Evolutionary conservation across 2,797 vertebrate species (phyloP).

Genomic region (Myotis myotis): DNA sequence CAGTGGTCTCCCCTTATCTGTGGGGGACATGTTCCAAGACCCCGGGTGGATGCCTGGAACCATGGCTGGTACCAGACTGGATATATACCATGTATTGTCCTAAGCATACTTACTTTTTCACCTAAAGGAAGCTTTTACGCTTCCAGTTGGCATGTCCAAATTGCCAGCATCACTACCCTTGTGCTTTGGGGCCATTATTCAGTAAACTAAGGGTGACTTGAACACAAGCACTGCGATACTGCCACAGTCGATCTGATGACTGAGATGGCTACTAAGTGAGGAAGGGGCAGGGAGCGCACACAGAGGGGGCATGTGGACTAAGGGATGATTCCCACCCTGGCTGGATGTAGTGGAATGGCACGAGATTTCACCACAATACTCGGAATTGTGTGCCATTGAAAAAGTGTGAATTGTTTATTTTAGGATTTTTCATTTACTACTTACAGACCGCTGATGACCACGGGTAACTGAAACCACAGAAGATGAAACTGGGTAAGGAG

Average conservation of each 20-base stretch:
- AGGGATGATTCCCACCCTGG: background rate
- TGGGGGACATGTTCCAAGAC: background rate
- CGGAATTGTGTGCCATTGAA: fast-evolving
- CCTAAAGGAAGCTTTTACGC: background rate
- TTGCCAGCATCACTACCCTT: no score
- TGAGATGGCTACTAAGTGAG: background rate
- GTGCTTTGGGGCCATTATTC: background rate
- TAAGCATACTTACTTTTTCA: background rate
- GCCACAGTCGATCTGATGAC: background rate
- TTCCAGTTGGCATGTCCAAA: background rate
- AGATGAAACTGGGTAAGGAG: background rate
- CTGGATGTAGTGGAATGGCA: background rate
- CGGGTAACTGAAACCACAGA: background rate
- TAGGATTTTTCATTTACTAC: background rate
- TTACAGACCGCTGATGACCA: background rate
- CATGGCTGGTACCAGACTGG: background rate
- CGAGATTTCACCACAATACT: background rate
- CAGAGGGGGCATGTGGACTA: background rate
- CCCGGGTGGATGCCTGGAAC: background rate
- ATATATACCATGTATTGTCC: background rate
- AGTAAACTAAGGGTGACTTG: background rate
- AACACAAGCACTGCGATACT: background rate
- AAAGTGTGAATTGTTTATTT: background rate
- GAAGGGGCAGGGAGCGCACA: background rate
- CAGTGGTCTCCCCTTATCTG: background rate